Conservation (phyloP, 2,888 invertebrate species). For the Heteropelma amictum region DNA sequence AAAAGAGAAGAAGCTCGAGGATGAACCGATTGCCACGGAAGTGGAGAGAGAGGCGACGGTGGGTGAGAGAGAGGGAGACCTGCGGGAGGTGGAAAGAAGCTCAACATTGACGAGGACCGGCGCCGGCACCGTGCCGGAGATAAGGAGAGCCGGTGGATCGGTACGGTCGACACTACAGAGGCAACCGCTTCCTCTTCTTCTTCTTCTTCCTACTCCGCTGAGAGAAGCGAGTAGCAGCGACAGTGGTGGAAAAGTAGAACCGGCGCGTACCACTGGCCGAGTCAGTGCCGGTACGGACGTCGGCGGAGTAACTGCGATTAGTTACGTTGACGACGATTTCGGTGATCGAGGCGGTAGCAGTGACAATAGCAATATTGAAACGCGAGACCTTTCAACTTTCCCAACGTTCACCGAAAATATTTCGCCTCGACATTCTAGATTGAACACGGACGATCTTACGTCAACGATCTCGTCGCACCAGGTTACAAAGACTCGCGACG, state of each 20-base stretch:
- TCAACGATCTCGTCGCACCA: slow-evolving; percentile 12
- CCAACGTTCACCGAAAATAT: slow-evolving; percentile 19
- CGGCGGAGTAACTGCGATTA: slow-evolving; percentile 68
- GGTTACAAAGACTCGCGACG: not conserved
- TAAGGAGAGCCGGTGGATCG: slow-evolving; percentile 56
- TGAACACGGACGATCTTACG: not conserved
- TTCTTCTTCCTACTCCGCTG: slow-evolving; percentile 68
- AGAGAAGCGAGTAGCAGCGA: slow-evolving; percentile 33
- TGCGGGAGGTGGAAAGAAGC: slow-evolving; percentile 43
- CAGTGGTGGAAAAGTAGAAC: slow-evolving; percentile 48
- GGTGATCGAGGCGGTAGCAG: slow-evolving; percentile 1
- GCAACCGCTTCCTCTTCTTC: slow-evolving; percentile 61
- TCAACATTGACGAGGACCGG: slow-evolving; percentile 67
- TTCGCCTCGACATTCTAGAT: slow-evolving; percentile 29
- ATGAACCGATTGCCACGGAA: slow-evolving; percentile 8
- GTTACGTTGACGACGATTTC: not conserved
- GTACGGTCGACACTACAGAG: slow-evolving; percentile 54
- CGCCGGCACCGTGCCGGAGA: slow-evolving; percentile 59
- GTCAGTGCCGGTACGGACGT: slow-evolving; percentile 76
- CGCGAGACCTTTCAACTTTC: slow-evolving; percentile 30
- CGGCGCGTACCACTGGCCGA: slow-evolving; percentile 66
- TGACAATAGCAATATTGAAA: slow-evolving; percentile 16
- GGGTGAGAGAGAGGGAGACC: slow-evolving; percentile 23
- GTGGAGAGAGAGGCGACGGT: slow-evolving; percentile 5
- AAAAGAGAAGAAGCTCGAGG: slow-evolving; percentile 36